Percentiles rank a stretch among this genome's conserved stretches.
Evolutionary conservation across 1,140 invertebrate genomes (phyloP).

Genomic region (Aporrectodea caliginosa): DNA sequence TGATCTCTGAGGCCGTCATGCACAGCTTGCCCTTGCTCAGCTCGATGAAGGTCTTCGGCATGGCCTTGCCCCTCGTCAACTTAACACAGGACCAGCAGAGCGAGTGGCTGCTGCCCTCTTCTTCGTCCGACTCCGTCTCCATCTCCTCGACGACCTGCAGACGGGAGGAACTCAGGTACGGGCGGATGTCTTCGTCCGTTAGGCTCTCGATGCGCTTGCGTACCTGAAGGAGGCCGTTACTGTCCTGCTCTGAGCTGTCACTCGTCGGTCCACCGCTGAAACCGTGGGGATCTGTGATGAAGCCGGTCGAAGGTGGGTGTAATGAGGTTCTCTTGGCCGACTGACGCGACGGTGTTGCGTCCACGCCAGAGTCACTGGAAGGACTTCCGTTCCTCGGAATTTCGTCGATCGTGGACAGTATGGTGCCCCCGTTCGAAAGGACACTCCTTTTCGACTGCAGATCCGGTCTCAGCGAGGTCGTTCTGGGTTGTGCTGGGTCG

Average conservation of each 20-base stretch:
- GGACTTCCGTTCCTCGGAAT: no score
- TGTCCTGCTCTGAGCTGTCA: not conserved
- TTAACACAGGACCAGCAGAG: not conserved
- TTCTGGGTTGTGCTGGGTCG: not conserved
- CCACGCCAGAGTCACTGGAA: not conserved
- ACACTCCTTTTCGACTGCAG: not conserved
- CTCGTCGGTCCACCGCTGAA: not conserved
- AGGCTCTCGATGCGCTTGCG: not conserved
- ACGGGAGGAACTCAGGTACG: not conserved
- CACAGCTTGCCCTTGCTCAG: constrained; percentile 2
- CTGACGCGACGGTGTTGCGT: not conserved
- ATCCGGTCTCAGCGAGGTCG: no score
- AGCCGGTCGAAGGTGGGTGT: no score
- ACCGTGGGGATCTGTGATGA: not conserved
- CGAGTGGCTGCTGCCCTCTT: not conserved
- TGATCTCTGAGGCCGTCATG: constrained; percentile 22
- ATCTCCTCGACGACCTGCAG: not conserved
- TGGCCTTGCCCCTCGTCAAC: constrained; percentile 7
- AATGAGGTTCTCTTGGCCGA: not conserved
- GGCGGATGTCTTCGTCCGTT: not conserved
- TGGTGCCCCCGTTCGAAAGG: not conserved
- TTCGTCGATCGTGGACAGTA: not conserved
- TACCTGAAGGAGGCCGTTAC: not conserved
- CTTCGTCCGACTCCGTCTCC: not conserved
- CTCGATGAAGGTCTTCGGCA: constrained; percentile 5